A percentile compares a stretch with the other conserved stretches of the same genome.
These are phyloP conservation scores for Balaeniceps rex DNA, from an alignment of 2,113 vertebrate genomes.

Conservation along the genomic window DNA sequence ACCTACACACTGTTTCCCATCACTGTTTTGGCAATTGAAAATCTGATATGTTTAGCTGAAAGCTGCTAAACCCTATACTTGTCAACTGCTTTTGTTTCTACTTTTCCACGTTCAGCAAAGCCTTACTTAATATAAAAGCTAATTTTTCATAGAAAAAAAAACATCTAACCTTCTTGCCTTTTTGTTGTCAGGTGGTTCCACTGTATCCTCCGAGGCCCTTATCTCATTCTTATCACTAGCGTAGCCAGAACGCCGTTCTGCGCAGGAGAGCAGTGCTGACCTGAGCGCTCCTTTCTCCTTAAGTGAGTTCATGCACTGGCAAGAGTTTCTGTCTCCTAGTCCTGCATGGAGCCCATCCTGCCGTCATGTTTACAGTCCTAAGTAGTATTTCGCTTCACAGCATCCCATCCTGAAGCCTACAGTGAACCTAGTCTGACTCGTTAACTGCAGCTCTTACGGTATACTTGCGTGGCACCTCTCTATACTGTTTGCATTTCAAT, in stretches of 20 bases:
- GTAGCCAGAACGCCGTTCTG: rapidly evolving
- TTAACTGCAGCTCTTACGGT: not conserved
- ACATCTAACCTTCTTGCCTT: not conserved
- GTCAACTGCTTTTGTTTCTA: not conserved
- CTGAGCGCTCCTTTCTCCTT: not conserved
- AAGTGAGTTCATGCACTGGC: not conserved
- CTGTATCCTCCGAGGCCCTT: not conserved
- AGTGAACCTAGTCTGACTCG: not conserved
- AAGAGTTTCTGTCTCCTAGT: not conserved
- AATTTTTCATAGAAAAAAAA: not conserved
- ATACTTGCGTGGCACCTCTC: not conserved
- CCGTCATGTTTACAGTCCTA: rapidly evolving
- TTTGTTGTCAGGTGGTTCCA: not conserved
- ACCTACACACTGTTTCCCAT: not conserved
- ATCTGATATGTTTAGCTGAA: not conserved
- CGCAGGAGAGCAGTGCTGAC: not conserved
- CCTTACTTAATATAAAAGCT: not conserved
- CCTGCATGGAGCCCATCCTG: not conserved
- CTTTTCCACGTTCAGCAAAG: not conserved
- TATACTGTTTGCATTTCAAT: rapidly evolving
- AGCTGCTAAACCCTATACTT: not conserved
- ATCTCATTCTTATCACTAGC: not conserved
- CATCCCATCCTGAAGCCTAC: rapidly evolving
- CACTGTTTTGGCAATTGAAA: not conserved
- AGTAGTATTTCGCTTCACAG: not conserved